These are phyloP conservation scores for Tetrao urogallus DNA, from an alignment of 2,113 vertebrate genomes.

Conservation along the genomic window DNA sequence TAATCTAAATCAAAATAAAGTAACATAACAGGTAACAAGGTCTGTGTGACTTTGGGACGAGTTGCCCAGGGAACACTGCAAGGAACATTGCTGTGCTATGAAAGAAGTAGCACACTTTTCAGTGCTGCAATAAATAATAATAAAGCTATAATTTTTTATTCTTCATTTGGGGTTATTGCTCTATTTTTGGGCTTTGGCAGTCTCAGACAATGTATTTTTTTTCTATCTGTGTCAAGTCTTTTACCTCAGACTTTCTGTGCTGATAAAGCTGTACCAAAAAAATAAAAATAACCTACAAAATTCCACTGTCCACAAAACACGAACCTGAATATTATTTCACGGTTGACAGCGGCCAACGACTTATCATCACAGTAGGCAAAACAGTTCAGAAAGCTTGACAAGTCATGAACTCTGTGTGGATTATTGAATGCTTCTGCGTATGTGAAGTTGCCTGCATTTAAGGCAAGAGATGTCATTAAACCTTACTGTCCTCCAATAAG, in stretches of 20 bases:
- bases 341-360: background rate
- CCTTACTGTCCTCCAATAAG: background rate
- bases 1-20: conserved; percentile 50
- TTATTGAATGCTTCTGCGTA: background rate
- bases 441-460: background rate
- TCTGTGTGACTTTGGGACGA: background rate
- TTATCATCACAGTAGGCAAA: background rate
- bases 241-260: background rate
- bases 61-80: background rate
- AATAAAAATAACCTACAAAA: background rate
- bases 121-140: conserved; percentile 41
- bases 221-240: background rate
- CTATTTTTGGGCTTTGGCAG: background rate
- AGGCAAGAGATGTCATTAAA: background rate
- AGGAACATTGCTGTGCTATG: background rate
- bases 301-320: background rate
- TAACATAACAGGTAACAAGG: background rate
- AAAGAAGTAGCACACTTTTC: background rate
- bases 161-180: conserved; percentile 17
- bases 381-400: background rate
- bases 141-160: conserved; percentile 24
- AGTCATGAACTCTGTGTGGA: background rate
- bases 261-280: background rate
- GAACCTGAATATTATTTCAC: background rate
- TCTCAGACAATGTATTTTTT: background rate